Evolutionary conservation across 2,797 vertebrate genomes (phyloP).

Genomic region (Clarias platycephalus): DNA sequence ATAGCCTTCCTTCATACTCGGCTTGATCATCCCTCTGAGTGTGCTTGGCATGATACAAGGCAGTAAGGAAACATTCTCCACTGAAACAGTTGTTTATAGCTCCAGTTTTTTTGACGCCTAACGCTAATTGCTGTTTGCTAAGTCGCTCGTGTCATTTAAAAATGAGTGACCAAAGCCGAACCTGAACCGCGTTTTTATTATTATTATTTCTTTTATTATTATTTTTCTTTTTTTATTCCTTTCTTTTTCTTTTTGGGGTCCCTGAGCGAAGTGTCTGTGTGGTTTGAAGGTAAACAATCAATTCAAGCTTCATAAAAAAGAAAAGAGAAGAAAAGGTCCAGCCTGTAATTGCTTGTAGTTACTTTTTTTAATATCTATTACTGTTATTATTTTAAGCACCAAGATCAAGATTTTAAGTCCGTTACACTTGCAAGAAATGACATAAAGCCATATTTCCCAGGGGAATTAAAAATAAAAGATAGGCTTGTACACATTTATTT

Average conservation of each 20-base stretch:
- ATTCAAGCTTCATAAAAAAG: slow-evolving; percentile 75
- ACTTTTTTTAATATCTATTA: slow-evolving; percentile 22
- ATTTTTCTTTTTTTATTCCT: slow-evolving; percentile 48
- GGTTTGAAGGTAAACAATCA: slow-evolving; percentile 78
- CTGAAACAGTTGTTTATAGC: slow-evolving; percentile 73
- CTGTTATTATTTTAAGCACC: slow-evolving; percentile 55
- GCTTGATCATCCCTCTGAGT: slow-evolving; percentile 68
- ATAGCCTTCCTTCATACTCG: slow-evolving; percentile 67
- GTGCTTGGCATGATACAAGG: slow-evolving; percentile 67
- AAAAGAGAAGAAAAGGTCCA: slow-evolving; percentile 65
- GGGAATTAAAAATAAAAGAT: slow-evolving; percentile 64
- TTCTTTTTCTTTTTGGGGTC: slow-evolving; percentile 66
- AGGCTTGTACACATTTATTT: slow-evolving; percentile 56
- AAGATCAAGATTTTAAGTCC: slow-evolving; percentile 63
- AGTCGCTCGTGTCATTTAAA: slow-evolving; percentile 71
- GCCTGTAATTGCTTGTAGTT: slow-evolving; percentile 78
- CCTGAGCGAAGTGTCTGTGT: slow-evolving; percentile 72
- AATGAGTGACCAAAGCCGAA: slow-evolving; percentile 64
- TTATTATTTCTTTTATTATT: slow-evolving; percentile 35
- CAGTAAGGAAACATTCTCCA: slow-evolving; percentile 65
- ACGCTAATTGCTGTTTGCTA: slow-evolving; percentile 73
- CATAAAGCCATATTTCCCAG: slow-evolving; percentile 79
- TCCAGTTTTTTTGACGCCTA: slow-evolving; percentile 56
- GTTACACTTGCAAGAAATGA: slow-evolving; percentile 68
- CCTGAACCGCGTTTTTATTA: slow-evolving; percentile 57